Base-by-base conservation (phyloP, 2,113 vertebrate species). In the Cyphomyrus plagiostoma region DNA sequence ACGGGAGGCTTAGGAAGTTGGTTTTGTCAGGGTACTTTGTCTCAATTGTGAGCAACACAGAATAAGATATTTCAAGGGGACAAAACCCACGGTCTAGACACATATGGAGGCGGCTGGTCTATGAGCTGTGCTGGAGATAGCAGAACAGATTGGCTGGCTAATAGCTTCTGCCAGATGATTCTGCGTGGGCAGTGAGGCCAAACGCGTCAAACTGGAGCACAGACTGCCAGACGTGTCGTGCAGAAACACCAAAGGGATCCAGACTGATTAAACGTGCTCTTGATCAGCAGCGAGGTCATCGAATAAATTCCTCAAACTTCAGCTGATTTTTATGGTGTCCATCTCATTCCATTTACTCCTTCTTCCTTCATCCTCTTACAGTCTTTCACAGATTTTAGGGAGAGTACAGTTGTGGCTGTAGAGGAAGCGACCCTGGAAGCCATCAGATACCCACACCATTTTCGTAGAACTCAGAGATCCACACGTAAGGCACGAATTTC, bases 51-150 rank as follows among this genome's bases (percentile, higher is more conserved):
- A 48, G 82, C 82, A n/a, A 21, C 82, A 48, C 23, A 48, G 82
- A 84, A 48, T 84, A 84, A 84, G 82, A 84, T 84, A 42, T 84
- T 84, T 84, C 82, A 84, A 46, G 82, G 45, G 45, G 23, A 48
- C 39, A 11, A 10, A 45, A 84, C 82, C 23, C 45, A 26, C 17
- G 17, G 42, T 42, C 82, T 23, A 84, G 21, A 84, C 39, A 48
- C 82, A 84, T 48, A 48, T n/a, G 82, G 82, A 48, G 19, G 82
- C 82, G 45, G 42, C 9, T 46, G 82, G 82, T 48, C 82, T 46
- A 39, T 42, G 42, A 48, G 82, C 21, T 15, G 39, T 45, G 82
- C 82, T n/a, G 82, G 8, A 84, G 45, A 84, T 48, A 48, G 42
- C 82, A 84, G 45, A 48, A 48, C 82, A 84, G 82, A 84, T 48